Conservation (phyloP, 2,797 vertebrate species). For the Falco concolor region DNA sequence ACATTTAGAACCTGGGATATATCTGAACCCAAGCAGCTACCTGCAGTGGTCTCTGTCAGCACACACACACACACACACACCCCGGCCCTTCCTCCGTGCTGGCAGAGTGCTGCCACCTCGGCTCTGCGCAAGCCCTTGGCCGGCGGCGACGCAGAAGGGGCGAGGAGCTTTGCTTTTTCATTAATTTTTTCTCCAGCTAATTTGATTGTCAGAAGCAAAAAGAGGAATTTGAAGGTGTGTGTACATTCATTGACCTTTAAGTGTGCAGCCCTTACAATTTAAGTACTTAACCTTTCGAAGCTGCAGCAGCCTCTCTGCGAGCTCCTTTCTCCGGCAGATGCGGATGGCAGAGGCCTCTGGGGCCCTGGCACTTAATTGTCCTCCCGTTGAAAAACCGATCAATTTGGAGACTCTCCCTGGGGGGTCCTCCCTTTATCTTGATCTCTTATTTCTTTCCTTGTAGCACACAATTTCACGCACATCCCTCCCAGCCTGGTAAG, state of each 20-base stretch:
- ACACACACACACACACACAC: too few species aligned
- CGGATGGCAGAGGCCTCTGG: neutral
- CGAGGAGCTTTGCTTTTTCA: neutral
- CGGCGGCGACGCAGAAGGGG: accelerated
- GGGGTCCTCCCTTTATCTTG: neutral
- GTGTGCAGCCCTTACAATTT: neutral
- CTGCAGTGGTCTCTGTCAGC: neutral
- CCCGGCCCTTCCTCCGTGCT: too few species aligned
- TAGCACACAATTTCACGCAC: neutral
- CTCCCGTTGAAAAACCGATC: neutral
- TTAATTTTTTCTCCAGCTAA: neutral
- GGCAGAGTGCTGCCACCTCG: neutral
- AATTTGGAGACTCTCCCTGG: neutral
- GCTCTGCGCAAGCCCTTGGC: neutral
- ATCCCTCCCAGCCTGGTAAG: neutral
- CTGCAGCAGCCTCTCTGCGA: neutral
- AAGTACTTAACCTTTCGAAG: neutral
- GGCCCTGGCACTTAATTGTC: neutral
- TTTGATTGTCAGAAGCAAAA: neutral
- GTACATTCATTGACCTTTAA: neutral
- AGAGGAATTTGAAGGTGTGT: neutral
- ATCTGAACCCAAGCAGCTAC: neutral
- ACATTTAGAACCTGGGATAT: neutral
- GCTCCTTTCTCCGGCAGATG: neutral
- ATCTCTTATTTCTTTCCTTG: neutral